Percentiles rank a stretch among this genome's conserved stretches.
Conservation (phyloP, 1,140 invertebrate genomes). For the Microplitis demolitor region DNA sequence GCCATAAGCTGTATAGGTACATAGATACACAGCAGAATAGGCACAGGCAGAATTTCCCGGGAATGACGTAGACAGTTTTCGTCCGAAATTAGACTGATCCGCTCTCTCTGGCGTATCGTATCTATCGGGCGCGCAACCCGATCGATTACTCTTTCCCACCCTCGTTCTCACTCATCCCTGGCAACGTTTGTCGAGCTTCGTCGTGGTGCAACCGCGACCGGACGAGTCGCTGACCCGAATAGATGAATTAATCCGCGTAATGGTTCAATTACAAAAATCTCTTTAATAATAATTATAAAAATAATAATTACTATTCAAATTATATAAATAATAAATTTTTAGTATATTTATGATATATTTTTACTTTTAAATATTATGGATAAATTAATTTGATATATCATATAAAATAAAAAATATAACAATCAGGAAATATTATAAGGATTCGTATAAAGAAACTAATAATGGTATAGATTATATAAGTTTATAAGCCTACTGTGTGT, state of each 20-base stretch:
- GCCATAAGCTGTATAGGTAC: neutral
- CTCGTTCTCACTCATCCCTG: neutral
- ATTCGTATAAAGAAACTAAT: too few relatives aligned
- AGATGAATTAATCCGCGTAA: conserved; percentile 18
- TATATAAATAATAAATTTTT: neutral
- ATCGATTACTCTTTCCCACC: conserved; percentile 2
- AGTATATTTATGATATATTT: neutral
- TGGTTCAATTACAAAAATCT: neutral
- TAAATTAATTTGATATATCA: too few relatives aligned
- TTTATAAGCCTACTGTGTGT: too few relatives aligned
- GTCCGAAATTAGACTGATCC: conserved; percentile 1
- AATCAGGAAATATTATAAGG: too few relatives aligned
- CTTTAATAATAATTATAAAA: too few relatives aligned
- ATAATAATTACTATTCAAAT: too few relatives aligned
- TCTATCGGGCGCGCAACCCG: neutral
- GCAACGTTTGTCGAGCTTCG: conserved; percentile 3
- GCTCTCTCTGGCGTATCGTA: neutral
- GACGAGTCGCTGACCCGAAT: conserved; percentile 21
- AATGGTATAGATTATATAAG: too few relatives aligned
- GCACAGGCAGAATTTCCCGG: neutral
- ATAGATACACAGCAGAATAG: neutral
- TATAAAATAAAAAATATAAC: too few relatives aligned
- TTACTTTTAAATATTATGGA: neutral
- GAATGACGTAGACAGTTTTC: conserved; percentile 1
- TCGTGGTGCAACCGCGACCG: neutral